A percentile compares a stretch with the other conserved stretches of the same genome.
Conservation (phyloP, 2,113 vertebrate genomes). For the Macroglossus sobrinus region DNA sequence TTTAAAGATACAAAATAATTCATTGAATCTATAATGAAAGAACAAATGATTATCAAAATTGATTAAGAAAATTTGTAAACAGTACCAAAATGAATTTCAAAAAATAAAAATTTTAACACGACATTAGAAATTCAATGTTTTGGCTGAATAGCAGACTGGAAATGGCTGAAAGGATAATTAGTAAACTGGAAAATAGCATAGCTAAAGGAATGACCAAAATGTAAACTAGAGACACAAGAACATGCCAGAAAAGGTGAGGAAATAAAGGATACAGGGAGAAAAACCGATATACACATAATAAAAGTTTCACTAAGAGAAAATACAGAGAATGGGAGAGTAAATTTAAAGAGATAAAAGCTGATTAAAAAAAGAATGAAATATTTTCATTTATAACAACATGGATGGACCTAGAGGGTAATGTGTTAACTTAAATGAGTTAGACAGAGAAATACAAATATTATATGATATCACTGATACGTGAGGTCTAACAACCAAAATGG, state of each 20-base stretch:
- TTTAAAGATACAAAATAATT: constrained; percentile 10
- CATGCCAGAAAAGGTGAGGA: background rate
- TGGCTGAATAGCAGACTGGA: background rate
- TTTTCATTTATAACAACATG: background rate
- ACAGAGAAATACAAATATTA: background rate
- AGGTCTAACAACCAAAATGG: background rate
- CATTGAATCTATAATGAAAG: background rate
- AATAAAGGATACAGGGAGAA: background rate
- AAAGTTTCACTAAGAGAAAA: background rate
- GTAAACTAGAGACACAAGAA: background rate
- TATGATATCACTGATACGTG: background rate
- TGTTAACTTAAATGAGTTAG: background rate
- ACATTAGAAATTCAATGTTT: background rate
- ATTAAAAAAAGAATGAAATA: background rate
- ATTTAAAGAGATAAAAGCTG: background rate
- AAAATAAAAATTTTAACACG: background rate
- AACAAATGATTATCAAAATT: background rate
- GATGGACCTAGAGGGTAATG: background rate
- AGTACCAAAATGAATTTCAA: background rate
- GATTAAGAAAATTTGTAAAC: background rate
- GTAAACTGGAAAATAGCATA: background rate
- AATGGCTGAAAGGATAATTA: background rate
- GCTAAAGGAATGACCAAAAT: background rate
- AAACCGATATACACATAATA: background rate
- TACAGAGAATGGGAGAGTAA: background rate